Conservation (phyloP, 2,113 vertebrate genomes). For the Crotophaga sulcirostris region DNA sequence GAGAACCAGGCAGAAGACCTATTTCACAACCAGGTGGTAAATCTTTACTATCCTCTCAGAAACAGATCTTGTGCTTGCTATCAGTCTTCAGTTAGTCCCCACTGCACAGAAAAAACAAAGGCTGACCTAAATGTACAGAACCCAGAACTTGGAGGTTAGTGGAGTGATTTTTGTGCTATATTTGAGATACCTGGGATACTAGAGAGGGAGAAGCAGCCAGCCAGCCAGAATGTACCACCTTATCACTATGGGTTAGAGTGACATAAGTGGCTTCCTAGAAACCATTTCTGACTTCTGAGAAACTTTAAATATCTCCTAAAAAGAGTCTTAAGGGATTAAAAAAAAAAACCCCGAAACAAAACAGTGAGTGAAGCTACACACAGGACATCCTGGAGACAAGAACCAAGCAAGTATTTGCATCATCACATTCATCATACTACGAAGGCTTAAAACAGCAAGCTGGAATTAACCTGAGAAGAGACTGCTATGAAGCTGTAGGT, state of each 20-base stretch:
- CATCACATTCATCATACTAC: neutral
- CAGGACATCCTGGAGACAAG: neutral
- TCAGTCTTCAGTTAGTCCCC: neutral
- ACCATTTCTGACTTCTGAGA: neutral
- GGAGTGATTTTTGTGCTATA: neutral
- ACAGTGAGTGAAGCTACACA: neutral
- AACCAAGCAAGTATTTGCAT: neutral
- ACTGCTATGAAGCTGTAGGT: neutral
- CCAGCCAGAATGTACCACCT: neutral
- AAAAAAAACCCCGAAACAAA: too few species aligned
- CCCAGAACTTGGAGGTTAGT: neutral
- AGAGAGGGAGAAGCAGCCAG: neutral
- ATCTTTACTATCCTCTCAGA: neutral
- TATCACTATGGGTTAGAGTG: neutral
- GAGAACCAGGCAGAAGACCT: neutral
- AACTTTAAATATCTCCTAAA: neutral
- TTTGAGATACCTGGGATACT: neutral
- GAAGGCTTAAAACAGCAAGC: constrained; percentile 37
- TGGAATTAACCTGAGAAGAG: constrained; percentile 14
- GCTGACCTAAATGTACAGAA: neutral
- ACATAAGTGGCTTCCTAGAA: neutral
- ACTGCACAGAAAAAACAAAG: neutral
- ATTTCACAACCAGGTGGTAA: neutral
- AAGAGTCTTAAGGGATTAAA: neutral
- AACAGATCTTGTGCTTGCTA: neutral